Conservation (phyloP, 2,888 invertebrate genomes). For the Vanessa cardui region DNA sequence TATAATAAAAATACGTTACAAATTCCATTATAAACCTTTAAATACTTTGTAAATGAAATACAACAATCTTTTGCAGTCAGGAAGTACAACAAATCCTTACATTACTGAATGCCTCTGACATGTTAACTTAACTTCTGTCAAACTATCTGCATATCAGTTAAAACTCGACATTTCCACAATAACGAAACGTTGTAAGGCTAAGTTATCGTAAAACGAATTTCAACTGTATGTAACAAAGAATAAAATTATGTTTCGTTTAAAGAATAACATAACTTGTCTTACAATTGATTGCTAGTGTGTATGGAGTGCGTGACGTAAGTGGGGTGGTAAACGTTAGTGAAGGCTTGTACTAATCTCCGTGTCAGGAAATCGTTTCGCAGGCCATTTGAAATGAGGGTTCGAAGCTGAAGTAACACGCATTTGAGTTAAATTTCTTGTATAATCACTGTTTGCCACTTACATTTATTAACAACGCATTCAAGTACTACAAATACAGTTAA, state of each 20-base stretch:
- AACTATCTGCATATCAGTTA: constrained; percentile 69
- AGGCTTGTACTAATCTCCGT: constrained; percentile 83
- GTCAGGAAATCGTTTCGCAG: constrained; percentile 83
- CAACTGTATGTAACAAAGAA: constrained; percentile 51
- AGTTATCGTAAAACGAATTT: constrained; percentile 47
- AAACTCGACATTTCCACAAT: constrained; percentile 46
- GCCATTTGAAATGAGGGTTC: constrained; percentile 79
- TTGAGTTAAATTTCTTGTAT: constrained; percentile 73
- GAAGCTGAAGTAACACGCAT: constrained; percentile 74
- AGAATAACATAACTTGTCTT: constrained; percentile 60
- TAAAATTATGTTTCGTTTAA: constrained; percentile 37
- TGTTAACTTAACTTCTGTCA: constrained; percentile 81
- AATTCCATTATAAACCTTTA: too few relatives aligned
- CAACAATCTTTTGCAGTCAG: constrained; percentile 46
- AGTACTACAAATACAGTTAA: constrained; percentile 14
- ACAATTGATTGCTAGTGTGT: constrained; percentile 55
- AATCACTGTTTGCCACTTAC: constrained; percentile 67
- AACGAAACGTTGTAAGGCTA: constrained; percentile 20
- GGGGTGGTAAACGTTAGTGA: constrained; percentile 79
- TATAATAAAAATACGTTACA: neutral
- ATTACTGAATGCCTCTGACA: constrained; percentile 72
- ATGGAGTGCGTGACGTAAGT: constrained; percentile 81
- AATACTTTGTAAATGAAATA: neutral
- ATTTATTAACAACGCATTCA: constrained; percentile 61
- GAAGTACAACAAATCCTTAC: constrained; percentile 69